A percentile compares a stretch with the other conserved stretches of the same genome.
Evolutionary conservation across 2,797 vertebrate species (phyloP).

Genomic region (Hoplostethus mediterraneus): DNA sequence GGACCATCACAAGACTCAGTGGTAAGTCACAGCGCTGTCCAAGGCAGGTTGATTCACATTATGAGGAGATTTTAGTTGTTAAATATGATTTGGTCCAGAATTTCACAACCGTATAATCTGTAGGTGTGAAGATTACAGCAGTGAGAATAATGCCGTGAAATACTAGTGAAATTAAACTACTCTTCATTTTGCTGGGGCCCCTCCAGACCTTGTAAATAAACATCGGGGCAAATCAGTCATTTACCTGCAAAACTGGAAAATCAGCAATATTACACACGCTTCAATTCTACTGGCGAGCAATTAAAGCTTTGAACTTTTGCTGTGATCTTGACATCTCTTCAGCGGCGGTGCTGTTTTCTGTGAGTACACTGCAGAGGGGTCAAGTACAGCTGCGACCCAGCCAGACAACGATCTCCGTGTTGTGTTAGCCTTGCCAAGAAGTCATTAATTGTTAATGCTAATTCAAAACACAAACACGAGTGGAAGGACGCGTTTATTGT

Average conservation of each 20-base stretch:
- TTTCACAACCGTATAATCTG: too few species aligned
- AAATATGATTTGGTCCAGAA: too few species aligned
- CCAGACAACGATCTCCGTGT: not conserved
- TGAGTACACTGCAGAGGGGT: slow-evolving; percentile 27
- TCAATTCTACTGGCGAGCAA: slow-evolving; percentile 11
- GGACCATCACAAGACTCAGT: slow-evolving; percentile 94
- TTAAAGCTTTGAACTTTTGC: not conserved
- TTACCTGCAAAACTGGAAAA: slow-evolving; percentile 1
- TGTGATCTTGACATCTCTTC: slow-evolving; percentile 4
- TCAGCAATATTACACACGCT: slow-evolving; percentile 1
- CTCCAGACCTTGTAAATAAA: not conserved
- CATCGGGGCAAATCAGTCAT: slow-evolving; percentile 10
- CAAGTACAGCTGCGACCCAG: slow-evolving; percentile 30
- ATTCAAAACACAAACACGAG: slow-evolving; percentile 57
- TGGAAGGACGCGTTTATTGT: slow-evolving; percentile 53
- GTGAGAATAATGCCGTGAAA: too few species aligned
- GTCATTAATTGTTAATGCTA: slow-evolving; percentile 75
- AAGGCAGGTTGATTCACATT: not conserved
- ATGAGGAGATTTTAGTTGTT: too few species aligned
- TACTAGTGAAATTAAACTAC: too few species aligned
- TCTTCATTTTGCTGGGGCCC: too few species aligned
- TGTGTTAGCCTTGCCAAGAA: slow-evolving; percentile 44
- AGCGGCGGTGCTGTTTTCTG: slow-evolving; percentile 8
- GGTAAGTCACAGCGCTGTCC: slow-evolving; percentile 79
- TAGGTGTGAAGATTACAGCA: too few species aligned